Base-by-base conservation (phyloP, 2,113 vertebrate species). In the Astur gentilis region DNA sequence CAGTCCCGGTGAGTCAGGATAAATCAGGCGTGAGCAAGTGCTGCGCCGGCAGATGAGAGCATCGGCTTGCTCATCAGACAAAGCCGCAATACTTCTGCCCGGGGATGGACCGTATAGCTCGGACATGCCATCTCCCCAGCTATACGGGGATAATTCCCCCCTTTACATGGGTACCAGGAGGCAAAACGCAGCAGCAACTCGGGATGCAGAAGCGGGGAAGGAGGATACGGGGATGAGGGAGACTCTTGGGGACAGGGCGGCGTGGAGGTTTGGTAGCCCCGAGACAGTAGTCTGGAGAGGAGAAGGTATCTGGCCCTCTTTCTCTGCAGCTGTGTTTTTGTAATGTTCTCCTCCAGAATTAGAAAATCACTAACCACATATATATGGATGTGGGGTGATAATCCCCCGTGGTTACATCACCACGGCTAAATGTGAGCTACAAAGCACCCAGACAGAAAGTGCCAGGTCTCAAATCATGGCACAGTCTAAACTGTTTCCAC, bases 21-120 rank as follows among this genome's bases (percentile, higher is more conserved):
- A 15, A 29, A 65, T 6, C 17, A 4, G 52, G 11, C 4, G 5
- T 31, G 18, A 66, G 54, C 18, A 50, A 47, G 75, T 7, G 23
- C 42, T 2, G 1, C 1, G 1, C 25, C 1, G 4, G 40, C 29
- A 40, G 29, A 31, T 1, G 16, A 60, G 13, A 73, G 29, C 27
- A 23, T 11, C 1, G 4, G 17, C 5, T 67, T 9, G 5, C 44
- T 47, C 2, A 1, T 6, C 2, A 2, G 40, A 42, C 6, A 9
- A 40, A 80, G 38, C 14, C 2, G 0, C 57, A 34, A 0, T 18
- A 8, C 1, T 40, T 60, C 73, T 76, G 58, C 81, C 34, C 7
- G 1, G 52, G 52, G 32, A 34, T 9, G 78, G 29, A 16, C 7
- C 5, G 0, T 2, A 6, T 1, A 64, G 45, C 71, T 57, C 27